phyloP scores from a whole-genome alignment of 2,888 invertebrate genomes.

The Choreutis nemorana region DNA sequence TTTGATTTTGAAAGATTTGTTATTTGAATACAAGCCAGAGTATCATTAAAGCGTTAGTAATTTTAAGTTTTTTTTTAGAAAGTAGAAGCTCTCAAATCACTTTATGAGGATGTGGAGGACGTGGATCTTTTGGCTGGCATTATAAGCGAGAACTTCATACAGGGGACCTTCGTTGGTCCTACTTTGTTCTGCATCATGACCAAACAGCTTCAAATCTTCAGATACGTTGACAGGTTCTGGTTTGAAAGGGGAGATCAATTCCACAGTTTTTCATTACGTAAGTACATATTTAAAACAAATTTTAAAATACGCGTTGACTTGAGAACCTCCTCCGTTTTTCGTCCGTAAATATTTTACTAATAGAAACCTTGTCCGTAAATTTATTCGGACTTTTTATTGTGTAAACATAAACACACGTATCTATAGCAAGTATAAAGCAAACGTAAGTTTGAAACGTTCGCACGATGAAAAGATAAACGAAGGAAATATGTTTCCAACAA shows the following conservation, averaged over 20 bases:
- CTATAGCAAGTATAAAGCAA: too few relatives aligned
- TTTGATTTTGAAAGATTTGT: background rate
- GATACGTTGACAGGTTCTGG: constrained; percentile 41
- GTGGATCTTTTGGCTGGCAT: constrained; percentile 40
- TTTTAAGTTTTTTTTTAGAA: constrained; percentile 23
- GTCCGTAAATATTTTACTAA: too few relatives aligned
- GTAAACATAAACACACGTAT: too few relatives aligned
- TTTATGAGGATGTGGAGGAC: constrained; percentile 34
- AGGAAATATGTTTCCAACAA: too few relatives aligned
- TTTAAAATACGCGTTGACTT: too few relatives aligned
- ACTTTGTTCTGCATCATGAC: constrained; percentile 41
- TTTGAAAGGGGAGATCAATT: constrained; percentile 41
- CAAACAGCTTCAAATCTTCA: constrained; percentile 31
- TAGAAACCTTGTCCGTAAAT: too few relatives aligned
- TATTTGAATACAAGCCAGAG: too few relatives aligned
- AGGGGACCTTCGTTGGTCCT: constrained; percentile 30
- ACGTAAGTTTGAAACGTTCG: too few relatives aligned
- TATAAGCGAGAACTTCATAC: constrained; percentile 30
- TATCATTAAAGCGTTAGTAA: constrained; percentile 6
- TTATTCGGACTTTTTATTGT: too few relatives aligned
- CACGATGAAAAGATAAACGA: too few relatives aligned
- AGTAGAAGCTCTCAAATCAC: constrained; percentile 28
- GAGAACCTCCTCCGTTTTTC: too few relatives aligned
- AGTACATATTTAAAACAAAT: constrained; percentile 11
- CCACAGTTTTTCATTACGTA: constrained; percentile 36